Base-by-base conservation (phyloP, 1,140 invertebrate species). In the Aphis craccivora region DNA sequence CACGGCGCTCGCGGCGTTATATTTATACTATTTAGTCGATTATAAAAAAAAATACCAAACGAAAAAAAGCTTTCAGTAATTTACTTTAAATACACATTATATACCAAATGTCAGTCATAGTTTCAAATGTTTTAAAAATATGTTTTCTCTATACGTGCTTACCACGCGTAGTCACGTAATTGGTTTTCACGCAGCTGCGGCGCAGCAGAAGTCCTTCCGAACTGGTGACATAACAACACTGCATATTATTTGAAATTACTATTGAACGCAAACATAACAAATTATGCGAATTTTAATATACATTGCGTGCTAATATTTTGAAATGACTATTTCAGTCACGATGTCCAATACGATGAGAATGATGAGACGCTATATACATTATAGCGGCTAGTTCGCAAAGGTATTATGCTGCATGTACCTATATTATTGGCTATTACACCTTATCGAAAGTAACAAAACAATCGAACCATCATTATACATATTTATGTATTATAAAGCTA, bases 201-300 rank as follows among this genome's bases (percentile, higher is more conserved):
- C 30, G 25, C 30, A 67, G 9, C 60, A 67, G 4, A 67, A 67
- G 60, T 67, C 30, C 60, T 67, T n/a, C 60, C 60, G 2, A 67
- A 67, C 30, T 30, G 30, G 25, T 67, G 60, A 67, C 30, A 67
- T 67, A 67, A 67, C 55, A 60, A 60, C 60, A 67, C 30, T 67
- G 30, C 60, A 30, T n/a, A 4, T 67, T n/a, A 4, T 67, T 67
- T 30, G 60, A 67, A 67, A n/a, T 67, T 67, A 67, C 35, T 83
- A 25, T 25, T 37, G 37, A 83, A 83, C 37, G 35, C 20, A 23
- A 83, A 83, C 35, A 23, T 83, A 22, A 83, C 81, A 83, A 83
- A 40, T 40, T 83, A 83, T 83, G 81, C 20, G 81, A 83, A 83
- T 37, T 83, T 83, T 83, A 23, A 83, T 83, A 83, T 40, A 83